Evolutionary conservation across 2,888 invertebrate species (phyloP).

Genomic region (Leucozona laternaria): DNA sequence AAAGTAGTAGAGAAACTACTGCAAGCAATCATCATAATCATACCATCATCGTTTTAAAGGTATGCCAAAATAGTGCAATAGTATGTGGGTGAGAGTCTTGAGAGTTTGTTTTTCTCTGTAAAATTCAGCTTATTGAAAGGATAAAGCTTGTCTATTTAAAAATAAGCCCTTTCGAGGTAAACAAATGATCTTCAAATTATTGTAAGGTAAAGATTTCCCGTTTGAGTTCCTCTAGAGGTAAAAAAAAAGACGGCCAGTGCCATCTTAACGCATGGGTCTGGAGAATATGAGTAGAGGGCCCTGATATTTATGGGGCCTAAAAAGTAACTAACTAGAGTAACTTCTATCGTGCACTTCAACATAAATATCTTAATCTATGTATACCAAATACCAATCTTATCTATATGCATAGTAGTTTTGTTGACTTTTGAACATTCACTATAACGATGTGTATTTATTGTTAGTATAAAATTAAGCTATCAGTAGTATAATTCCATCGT

Average conservation of each 20-base stretch:
- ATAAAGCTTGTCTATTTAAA: conserved; percentile 15
- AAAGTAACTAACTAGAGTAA: not conserved
- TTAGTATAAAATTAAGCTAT: too few relatives aligned
- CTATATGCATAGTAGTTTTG: not conserved
- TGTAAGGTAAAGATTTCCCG: conserved; percentile 16
- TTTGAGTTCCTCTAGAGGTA: not conserved
- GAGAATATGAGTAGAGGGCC: not conserved
- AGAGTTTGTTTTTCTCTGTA: not conserved
- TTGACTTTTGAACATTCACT: too few relatives aligned
- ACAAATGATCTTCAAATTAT: conserved; percentile 11
- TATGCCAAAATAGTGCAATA: not conserved
- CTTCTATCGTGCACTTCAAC: not conserved
- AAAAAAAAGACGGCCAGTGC: not conserved
- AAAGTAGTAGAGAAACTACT: conserved; percentile 26
- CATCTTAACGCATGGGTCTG: not conserved
- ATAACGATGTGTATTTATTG: too few relatives aligned
- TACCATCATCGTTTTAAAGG: not conserved
- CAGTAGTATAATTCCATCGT: too few relatives aligned
- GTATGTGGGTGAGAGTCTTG: not conserved
- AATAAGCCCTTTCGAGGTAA: conserved; percentile 1
- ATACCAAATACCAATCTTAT: not conserved
- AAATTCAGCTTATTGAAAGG: not conserved
- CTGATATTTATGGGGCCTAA: not conserved
- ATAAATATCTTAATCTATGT: not conserved
- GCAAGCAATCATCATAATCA: conserved; percentile 15